Conservation (phyloP, 2,888 invertebrate genomes). For the Zelleria hepariella region DNA sequence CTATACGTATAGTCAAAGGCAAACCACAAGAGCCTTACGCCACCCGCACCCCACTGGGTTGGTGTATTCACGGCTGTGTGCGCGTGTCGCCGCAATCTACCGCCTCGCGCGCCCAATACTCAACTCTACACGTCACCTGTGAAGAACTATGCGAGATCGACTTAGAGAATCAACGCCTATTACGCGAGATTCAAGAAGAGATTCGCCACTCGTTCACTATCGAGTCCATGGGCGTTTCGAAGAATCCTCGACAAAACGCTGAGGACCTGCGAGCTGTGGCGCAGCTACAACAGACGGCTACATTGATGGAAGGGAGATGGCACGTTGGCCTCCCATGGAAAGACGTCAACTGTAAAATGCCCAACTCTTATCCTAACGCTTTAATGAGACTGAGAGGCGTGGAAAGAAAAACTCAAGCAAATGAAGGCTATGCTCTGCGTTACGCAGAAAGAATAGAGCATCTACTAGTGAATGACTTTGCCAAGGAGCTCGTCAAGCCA, state of each 20-base stretch:
- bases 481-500: not conserved
- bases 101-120: not conserved
- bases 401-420: slow-evolving; percentile 11
- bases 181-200: slow-evolving; percentile 9
- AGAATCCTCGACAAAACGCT: slow-evolving; percentile 11
- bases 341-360: slow-evolving; percentile 12
- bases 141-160: not conserved
- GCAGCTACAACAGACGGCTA: slow-evolving; percentile 11
- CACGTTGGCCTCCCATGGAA: slow-evolving; percentile 19
- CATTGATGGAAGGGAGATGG: slow-evolving; percentile 15
- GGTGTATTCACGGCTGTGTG: slow-evolving; percentile 5
- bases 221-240: slow-evolving; percentile 13
- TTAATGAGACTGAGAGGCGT: slow-evolving; percentile 20
- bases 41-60: slow-evolving; percentile 3
- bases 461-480: slow-evolving; percentile 12
- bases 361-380: slow-evolving; percentile 15
- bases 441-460: slow-evolving; percentile 18
- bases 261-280: slow-evolving; percentile 6
- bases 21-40: not conserved
- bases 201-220: slow-evolving; percentile 12
- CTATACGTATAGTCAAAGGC: not conserved
- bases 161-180: not conserved
- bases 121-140: not conserved
- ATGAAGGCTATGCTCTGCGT: not conserved
- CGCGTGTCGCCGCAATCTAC: not conserved